phyloP scores from a whole-genome alignment of 2,888 invertebrate genomes.

The Cephus spinipes region DNA sequence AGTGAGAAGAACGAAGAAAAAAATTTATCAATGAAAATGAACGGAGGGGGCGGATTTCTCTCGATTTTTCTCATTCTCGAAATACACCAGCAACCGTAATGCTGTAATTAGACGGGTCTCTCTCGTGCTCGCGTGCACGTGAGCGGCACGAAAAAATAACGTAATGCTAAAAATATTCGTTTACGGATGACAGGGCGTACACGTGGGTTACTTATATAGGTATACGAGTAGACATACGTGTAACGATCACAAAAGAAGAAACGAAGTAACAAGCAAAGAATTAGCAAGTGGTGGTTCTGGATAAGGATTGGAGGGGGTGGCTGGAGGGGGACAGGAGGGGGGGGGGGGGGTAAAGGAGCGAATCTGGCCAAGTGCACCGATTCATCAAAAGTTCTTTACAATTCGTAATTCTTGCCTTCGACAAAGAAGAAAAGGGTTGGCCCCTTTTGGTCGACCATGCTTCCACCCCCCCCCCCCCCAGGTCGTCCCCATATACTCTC shows the following conservation, averaged over 20 bases:
- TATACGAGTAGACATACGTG: not conserved
- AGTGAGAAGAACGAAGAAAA: not conserved
- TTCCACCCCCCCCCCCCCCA: too few species aligned
- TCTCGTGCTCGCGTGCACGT: not conserved
- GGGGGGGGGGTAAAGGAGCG: not conserved
- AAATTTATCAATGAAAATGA: too few species aligned
- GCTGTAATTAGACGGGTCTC: not conserved
- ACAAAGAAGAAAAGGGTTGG: slow-evolving; percentile 36
- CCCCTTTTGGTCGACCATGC: slow-evolving; percentile 11
- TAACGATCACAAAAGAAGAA: not conserved
- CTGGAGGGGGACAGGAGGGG: not conserved
- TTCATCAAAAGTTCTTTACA: slow-evolving; percentile 44
- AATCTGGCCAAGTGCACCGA: slow-evolving; percentile 34
- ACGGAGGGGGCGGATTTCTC: not conserved
- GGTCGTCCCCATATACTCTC: slow-evolving; percentile 12
- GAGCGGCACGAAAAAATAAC: not conserved
- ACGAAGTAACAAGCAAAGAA: not conserved
- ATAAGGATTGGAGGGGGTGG: slow-evolving; percentile 17
- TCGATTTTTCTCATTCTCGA: not conserved
- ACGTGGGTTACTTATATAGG: not conserved
- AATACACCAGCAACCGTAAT: not conserved
- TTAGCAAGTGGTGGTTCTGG: slow-evolving; percentile 8
- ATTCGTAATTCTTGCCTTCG: slow-evolving; percentile 41
- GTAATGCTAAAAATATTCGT: not conserved
- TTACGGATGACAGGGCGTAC: not conserved